A percentile compares a stretch with the other conserved stretches of the same genome.
Evolutionary conservation across 2,888 invertebrate species (phyloP).

Genomic region (Nomada flava): DNA sequence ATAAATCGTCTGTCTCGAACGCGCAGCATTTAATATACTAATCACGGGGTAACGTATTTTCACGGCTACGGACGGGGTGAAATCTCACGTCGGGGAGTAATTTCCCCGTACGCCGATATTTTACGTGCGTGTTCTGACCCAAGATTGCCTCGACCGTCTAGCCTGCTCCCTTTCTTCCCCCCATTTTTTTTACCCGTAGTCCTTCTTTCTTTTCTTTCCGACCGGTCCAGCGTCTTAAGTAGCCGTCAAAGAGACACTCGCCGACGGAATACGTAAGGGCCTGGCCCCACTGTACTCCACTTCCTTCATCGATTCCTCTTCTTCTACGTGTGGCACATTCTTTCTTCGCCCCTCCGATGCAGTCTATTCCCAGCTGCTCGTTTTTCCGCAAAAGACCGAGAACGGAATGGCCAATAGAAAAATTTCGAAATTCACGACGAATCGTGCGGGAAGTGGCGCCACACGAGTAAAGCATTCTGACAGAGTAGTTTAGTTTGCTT

Average conservation of each 20-base stretch:
- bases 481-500: conserved; percentile 42
- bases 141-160: conserved; percentile 76
- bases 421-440: conserved; percentile 40
- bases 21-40: conserved; percentile 73
- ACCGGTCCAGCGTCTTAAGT: conserved; percentile 70
- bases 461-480: conserved; percentile 51
- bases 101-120: conserved; percentile 81
- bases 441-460: conserved; percentile 34
- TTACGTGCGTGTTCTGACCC: conserved; percentile 80
- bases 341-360: not conserved
- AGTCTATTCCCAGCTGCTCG: conserved; percentile 6
- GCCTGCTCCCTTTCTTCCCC: conserved; percentile 20
- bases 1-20: conserved; percentile 53
- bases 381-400: conserved; percentile 28
- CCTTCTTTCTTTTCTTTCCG: conserved; percentile 54
- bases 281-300: conserved; percentile 45
- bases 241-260: conserved; percentile 75
- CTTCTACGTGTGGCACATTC: not conserved
- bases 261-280: conserved; percentile 72
- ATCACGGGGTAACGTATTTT: conserved; percentile 77
- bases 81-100: conserved; percentile 81
- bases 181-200: conserved; percentile 38
- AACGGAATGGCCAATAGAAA: conserved; percentile 60
- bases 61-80: conserved; percentile 61
- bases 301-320: conserved; percentile 49